Evolutionary conservation across 2,113 vertebrate species (phyloP).

Genomic region (Indicator indicator): DNA sequence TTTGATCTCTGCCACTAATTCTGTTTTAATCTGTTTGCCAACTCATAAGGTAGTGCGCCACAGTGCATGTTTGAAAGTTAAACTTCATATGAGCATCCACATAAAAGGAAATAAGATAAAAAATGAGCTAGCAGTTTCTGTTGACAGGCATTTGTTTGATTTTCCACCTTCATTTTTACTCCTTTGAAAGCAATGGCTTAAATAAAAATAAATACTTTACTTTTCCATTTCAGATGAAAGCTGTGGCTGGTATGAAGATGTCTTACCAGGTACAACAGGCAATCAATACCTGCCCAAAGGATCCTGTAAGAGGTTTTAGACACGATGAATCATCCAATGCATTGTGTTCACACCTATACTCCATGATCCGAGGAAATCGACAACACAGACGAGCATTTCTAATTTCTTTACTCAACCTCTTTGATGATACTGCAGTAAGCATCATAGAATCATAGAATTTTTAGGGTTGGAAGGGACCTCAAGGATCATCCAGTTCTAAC

Average conservation of each 20-base stretch:
- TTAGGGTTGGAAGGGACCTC: no score
- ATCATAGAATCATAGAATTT: background rate
- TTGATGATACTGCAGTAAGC: constrained; percentile 96
- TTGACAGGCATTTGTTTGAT: background rate
- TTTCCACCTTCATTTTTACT: background rate
- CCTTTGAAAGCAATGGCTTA: background rate
- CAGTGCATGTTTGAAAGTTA: background rate
- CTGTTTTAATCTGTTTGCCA: background rate
- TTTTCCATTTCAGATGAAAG: constrained; percentile 91
- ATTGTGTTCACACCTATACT: constrained; percentile 94
- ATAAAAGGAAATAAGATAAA: background rate
- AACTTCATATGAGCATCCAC: background rate
- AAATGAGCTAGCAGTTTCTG: background rate
- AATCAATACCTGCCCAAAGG: constrained; percentile 82
- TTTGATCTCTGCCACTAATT: background rate
- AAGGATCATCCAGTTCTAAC: no score
- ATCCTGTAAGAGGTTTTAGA: constrained; percentile 91
- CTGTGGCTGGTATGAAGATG: constrained; percentile 99
- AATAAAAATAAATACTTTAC: background rate
- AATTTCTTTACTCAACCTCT: constrained; percentile 96
- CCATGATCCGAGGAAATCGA: constrained; percentile 94
- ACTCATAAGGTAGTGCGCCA: background rate
- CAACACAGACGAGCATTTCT: constrained; percentile 96
- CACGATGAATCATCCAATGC: constrained; percentile 90
- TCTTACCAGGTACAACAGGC: constrained; percentile 96